phyloP scores from a whole-genome alignment of 2,797 vertebrate genomes.

The Scomberomorus guttatus region DNA sequence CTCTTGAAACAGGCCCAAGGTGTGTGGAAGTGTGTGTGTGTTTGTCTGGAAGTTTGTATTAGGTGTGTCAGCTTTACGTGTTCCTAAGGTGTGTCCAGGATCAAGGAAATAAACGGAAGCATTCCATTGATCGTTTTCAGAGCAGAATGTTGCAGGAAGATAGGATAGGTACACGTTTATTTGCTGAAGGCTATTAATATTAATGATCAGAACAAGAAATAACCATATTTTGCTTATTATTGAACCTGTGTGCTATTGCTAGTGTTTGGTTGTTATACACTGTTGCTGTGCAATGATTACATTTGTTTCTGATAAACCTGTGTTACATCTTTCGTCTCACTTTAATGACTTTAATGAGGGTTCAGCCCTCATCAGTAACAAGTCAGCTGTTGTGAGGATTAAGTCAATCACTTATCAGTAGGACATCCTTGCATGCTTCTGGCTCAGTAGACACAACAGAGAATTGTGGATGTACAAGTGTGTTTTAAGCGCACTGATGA shows the following conservation, averaged over 20 bases:
- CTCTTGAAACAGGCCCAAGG: constrained; percentile 22
- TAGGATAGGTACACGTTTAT: neutral
- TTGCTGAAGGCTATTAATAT: constrained; percentile 11
- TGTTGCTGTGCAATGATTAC: constrained; percentile 31
- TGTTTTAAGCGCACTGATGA: neutral
- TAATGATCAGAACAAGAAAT: neutral
- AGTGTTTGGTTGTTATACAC: constrained; percentile 14
- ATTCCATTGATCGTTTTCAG: constrained; percentile 25
- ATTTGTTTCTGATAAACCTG: constrained; percentile 21
- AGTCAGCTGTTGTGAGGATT: neutral
- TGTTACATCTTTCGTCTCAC: neutral
- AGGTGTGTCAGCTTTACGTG: constrained; percentile 68
- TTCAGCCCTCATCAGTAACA: constrained; percentile 13
- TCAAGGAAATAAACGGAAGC: constrained; percentile 40
- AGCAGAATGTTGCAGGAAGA: neutral
- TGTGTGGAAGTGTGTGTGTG: constrained; percentile 39
- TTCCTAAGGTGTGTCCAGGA: constrained; percentile 67
- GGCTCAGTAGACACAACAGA: neutral
- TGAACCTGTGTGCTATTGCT: neutral
- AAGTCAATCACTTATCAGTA: neutral
- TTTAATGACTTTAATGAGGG: constrained; percentile 7
- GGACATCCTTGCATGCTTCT: neutral
- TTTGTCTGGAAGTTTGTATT: constrained; percentile 49
- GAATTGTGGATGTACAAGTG: neutral
- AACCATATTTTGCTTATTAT: constrained; percentile 7